phyloP scores from a whole-genome alignment of 2,113 vertebrate species.

The Gavialis gangeticus region DNA sequence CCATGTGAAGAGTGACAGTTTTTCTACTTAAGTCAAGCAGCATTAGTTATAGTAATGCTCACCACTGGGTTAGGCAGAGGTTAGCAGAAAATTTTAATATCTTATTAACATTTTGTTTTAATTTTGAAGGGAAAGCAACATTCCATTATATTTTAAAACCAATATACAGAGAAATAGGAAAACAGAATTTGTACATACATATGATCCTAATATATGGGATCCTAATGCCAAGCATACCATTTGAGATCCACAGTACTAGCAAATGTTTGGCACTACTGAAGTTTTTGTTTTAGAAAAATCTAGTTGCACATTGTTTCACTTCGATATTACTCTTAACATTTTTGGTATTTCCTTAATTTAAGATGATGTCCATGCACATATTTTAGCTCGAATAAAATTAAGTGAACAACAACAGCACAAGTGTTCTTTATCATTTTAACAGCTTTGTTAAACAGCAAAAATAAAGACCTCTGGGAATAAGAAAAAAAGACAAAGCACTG shows the following conservation, averaged over 20 bases:
- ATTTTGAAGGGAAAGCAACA: conserved; percentile 7
- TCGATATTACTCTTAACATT: not conserved
- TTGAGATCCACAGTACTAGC: not conserved
- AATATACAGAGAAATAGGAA: conserved; percentile 9
- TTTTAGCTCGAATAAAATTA: not conserved
- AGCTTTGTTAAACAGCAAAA: not conserved
- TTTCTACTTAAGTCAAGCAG: conserved; percentile 37
- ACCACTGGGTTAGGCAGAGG: conserved; percentile 64
- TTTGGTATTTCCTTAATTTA: accelerated
- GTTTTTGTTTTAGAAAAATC: not conserved
- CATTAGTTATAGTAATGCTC: conserved; percentile 54
- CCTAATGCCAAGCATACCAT: not conserved
- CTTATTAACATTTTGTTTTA: conserved; percentile 24
- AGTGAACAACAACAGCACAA: not conserved
- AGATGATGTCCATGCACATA: not conserved
- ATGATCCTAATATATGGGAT: too few relatives aligned
- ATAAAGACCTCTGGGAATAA: not conserved
- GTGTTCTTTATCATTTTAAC: not conserved
- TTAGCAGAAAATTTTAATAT: conserved; percentile 70
- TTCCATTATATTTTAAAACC: not conserved
- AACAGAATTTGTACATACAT: not conserved
- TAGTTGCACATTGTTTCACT: too few relatives aligned
- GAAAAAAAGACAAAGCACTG: not conserved
- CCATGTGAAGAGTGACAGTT: not conserved
- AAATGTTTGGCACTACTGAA: not conserved